Conservation (phyloP, 2,797 vertebrate genomes). For the Champsocephalus gunnari region DNA sequence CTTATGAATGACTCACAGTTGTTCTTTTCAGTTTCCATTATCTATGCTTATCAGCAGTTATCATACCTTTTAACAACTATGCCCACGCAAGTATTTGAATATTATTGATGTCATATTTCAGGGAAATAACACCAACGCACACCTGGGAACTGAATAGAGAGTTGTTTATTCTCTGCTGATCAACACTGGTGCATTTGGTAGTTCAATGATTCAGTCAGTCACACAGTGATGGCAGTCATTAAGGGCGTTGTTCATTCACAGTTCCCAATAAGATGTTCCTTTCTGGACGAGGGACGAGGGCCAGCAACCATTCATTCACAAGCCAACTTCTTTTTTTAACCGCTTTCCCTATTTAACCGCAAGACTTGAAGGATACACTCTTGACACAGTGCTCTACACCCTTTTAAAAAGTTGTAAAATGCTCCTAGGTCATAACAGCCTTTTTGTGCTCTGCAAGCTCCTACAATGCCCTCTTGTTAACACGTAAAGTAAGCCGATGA, state of each 20-base stretch:
- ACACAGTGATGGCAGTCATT: constrained; percentile 26
- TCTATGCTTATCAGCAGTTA: constrained; percentile 47
- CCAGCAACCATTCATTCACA: constrained; percentile 43
- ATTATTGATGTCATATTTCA: not conserved
- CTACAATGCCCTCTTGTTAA: constrained; percentile 71
- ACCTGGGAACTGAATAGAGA: constrained; percentile 16
- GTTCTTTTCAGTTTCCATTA: constrained; percentile 18
- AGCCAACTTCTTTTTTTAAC: constrained; percentile 46
- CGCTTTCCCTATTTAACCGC: constrained; percentile 38
- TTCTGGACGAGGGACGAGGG: constrained; percentile 35
- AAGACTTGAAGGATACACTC: constrained; percentile 48
- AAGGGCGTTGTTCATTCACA: constrained; percentile 55
- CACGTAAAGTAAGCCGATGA: constrained; percentile 58
- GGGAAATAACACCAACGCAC: not conserved
- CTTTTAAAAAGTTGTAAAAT: constrained; percentile 58
- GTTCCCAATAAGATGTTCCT: constrained; percentile 55
- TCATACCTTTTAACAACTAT: constrained; percentile 14
- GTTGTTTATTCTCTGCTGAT: constrained; percentile 26
- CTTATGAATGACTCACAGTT: constrained; percentile 5
- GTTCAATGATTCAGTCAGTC: constrained; percentile 28
- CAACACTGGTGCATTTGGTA: constrained; percentile 17
- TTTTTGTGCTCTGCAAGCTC: constrained; percentile 48
- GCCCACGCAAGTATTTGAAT: constrained; percentile 33
- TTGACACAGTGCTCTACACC: constrained; percentile 54
- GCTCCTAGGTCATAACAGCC: constrained; percentile 52